Evolutionary conservation across 2,113 vertebrate genomes (phyloP), one percentile per base, ranked within the genome.

Genomic region (Myodes glareolus): DNA sequence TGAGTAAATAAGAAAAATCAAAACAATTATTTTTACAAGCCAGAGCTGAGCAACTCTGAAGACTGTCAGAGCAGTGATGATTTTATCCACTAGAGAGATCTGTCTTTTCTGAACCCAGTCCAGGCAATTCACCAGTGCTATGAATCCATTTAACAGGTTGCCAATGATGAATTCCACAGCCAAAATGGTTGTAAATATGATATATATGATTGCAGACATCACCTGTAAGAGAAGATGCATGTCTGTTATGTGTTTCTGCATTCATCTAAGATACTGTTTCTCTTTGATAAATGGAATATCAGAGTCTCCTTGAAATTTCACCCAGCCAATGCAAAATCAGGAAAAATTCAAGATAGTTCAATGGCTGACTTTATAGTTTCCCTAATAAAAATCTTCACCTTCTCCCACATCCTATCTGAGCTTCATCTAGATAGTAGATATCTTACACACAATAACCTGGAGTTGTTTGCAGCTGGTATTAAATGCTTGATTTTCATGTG

Each of bases 51-150:
- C n/a, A 67, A 89, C 31, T 88, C 80, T 87, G 39, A 52, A 97
- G 73, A 93, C 5, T 0, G 5, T 65, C 55, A 95, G 52, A 11
- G 67, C 55, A 47, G 63, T 90, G 70, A 96, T 73, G 47, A 96
- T 75, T 50, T 11, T 5, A 61, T 96, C 93, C 73, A 21, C 70
- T 5, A 6, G 45, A 29, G 68, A 90, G 4, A 96, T 19, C 58
- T 52, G 93, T 63, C 61, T 88, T 90, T n/a, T 91, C 76, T 84
- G 92, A 47, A 91, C 8, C 76, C 88, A 88, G 61, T 91, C 68
- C 9, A 78, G 10, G 2, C 13, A 93, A 45, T 91, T 97, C 27
- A 91, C 68, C 61, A 91, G 17, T 13, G 3, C 63, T 65, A 93
- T 91, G 68, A 91, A 88, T 10, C 63, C 52, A 84, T 95, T 95